Percentiles rank a stretch among this genome's conserved stretches.
Evolutionary conservation across 1,140 invertebrate genomes (phyloP).

Genomic region (Drosophila burlai): DNA sequence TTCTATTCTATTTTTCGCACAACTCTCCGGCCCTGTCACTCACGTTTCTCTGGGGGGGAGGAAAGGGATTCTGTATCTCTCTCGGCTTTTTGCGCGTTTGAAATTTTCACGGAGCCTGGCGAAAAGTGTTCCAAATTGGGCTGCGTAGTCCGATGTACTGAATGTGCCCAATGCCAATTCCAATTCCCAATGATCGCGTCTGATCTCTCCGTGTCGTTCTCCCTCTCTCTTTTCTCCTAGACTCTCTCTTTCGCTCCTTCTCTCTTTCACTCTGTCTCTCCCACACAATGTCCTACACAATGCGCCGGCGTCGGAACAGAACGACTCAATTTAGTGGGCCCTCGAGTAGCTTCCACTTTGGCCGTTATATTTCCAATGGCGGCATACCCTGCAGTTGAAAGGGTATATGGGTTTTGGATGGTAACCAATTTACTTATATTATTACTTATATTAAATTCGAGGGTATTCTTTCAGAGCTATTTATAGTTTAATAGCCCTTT

Average conservation of each 20-base stretch:
- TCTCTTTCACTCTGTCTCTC: conserved; percentile 19
- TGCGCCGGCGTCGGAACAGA: conserved; percentile 62
- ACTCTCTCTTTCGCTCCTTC: conserved; percentile 15
- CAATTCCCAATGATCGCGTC: conserved; percentile 33
- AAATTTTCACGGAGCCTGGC: conserved; percentile 57
- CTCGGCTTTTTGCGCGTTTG: conserved; percentile 35
- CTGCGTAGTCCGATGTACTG: conserved; percentile 52
- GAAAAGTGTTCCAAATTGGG: conserved; percentile 74
- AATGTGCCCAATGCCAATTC: conserved; percentile 53
- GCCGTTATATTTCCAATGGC: conserved; percentile 67
- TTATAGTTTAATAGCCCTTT: too few species aligned
- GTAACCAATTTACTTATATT: too few species aligned
- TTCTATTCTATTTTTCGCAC: conserved; percentile 75
- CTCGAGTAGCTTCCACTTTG: conserved; percentile 50
- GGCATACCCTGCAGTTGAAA: conserved; percentile 11
- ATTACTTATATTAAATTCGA: too few species aligned
- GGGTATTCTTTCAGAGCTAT: too few species aligned
- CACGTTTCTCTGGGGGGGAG: conserved; percentile 22
- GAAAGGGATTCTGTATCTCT: conserved; percentile 11
- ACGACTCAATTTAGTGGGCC: conserved; percentile 77
- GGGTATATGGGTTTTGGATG: conserved; percentile 1
- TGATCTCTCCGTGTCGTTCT: conserved; percentile 6
- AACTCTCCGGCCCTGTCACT: conserved; percentile 48
- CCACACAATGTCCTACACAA: conserved; percentile 64
- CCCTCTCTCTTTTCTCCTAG: conserved; percentile 11